These are phyloP conservation scores for Oenanthe melanoleuca DNA, from an alignment of 2,113 vertebrate species.

Conservation along the genomic window DNA sequence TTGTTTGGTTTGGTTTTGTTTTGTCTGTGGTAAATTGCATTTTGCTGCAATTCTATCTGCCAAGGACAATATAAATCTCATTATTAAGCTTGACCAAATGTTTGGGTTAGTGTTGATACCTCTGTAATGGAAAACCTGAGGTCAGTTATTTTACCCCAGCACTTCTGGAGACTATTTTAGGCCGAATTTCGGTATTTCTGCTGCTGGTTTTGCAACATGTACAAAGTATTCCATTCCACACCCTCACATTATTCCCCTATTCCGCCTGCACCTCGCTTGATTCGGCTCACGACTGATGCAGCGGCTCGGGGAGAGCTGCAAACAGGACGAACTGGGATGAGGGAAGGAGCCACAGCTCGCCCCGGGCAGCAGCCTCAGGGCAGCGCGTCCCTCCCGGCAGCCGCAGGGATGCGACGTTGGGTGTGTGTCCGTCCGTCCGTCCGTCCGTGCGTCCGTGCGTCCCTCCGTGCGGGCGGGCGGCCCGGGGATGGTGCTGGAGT, in stretches of 20 bases:
- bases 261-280: rapidly evolving
- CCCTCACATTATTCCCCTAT: neutral
- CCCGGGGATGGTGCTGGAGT: no score
- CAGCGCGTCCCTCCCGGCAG: neutral
- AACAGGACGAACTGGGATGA: no score
- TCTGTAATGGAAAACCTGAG: neutral
- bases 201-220: neutral
- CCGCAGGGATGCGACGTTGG: neutral
- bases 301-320: neutral
- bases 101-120: neutral
- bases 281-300: neutral
- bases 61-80: neutral
- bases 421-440: neutral
- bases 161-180: neutral
- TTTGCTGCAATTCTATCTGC: neutral
- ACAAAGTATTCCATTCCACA: neutral
- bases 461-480: no score
- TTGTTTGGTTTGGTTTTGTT: neutral
- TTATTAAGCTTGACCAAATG: neutral
- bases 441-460: no score
- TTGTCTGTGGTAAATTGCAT: neutral
- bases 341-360: no score
- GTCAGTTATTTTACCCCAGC: neutral
- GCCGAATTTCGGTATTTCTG: neutral
- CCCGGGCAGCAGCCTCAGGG: neutral